Evolutionary conservation across 1,140 invertebrate species (phyloP).

Genomic region (Apis cerana): DNA sequence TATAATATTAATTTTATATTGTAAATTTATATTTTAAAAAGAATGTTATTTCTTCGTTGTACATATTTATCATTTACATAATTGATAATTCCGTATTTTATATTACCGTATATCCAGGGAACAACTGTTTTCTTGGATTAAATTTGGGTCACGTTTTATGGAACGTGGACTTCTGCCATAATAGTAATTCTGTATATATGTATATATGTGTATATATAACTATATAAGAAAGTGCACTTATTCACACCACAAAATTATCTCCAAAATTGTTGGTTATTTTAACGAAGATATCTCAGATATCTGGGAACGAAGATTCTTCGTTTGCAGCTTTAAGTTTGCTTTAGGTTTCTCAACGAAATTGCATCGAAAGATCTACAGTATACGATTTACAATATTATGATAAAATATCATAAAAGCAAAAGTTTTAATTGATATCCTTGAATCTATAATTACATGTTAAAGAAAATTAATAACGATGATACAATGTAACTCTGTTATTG

Average conservation of each 20-base stretch:
- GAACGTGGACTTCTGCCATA: neutral
- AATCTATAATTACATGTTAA: neutral
- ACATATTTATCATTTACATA: neutral
- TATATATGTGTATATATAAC: accelerated
- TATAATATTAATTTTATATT: too few relatives aligned
- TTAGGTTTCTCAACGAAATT: neutral
- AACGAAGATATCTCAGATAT: neutral
- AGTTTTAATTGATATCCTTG: neutral
- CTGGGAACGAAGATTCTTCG: neutral
- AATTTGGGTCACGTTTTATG: neutral
- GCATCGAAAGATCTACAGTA: neutral
- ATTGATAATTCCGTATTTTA: neutral
- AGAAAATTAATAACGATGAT: neutral
- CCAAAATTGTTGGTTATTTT: neutral
- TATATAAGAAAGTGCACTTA: neutral
- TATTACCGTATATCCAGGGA: neutral
- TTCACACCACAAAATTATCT: neutral
- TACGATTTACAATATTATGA: neutral
- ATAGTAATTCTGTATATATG: neutral
- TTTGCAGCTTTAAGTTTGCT: neutral
- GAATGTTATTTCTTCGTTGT: neutral
- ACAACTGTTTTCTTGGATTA: neutral
- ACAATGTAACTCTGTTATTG: neutral
- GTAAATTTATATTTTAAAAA: neutral
- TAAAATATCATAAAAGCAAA: neutral